phyloP scores from a whole-genome alignment of 2,888 invertebrate genomes.

The Eueremaeus valkanovi region DNA sequence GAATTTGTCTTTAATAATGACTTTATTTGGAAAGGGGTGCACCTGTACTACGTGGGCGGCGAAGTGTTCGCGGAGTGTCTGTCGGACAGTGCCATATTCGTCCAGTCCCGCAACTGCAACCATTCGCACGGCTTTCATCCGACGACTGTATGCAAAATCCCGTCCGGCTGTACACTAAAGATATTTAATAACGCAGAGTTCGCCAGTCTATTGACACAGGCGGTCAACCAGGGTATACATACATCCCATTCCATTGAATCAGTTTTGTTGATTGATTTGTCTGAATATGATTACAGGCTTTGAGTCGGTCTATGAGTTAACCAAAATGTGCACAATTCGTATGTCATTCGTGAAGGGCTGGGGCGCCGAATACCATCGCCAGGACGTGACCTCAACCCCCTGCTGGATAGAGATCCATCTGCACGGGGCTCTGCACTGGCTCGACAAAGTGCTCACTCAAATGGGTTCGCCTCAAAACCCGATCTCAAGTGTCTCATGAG shows the following conservation, averaged over 20 bases:
- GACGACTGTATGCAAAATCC: conserved; percentile 96
- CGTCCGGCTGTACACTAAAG: conserved; percentile 76
- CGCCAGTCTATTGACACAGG: conserved; percentile 87
- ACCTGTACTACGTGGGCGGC: conserved; percentile 90
- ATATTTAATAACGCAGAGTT: conserved; percentile 99
- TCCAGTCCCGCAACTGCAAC: conserved; percentile 97
- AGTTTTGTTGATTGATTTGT: no score
- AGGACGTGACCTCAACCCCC: conserved; percentile 97
- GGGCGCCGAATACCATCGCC: conserved; percentile 97
- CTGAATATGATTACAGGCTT: no score
- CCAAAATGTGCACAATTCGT: conserved; percentile 98
- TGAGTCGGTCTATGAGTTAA: conserved; percentile 97
- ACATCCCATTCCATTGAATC: no score
- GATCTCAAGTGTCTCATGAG: no score
- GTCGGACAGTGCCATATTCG: conserved; percentile 95
- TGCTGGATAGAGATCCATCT: conserved; percentile 99
- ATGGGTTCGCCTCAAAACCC: conserved; percentile 98
- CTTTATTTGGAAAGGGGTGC: conserved; percentile 60
- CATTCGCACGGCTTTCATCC: conserved; percentile 98
- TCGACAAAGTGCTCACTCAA: conserved; percentile 95
- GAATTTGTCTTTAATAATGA: conserved; percentile 9
- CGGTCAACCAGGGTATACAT: conserved; percentile 96
- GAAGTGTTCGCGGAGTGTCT: conserved; percentile 97
- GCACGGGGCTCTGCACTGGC: conserved; percentile 95
- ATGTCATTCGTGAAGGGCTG: conserved; percentile 99